Conservation (phyloP, 2,797 vertebrate species). For the Anableps anableps region DNA sequence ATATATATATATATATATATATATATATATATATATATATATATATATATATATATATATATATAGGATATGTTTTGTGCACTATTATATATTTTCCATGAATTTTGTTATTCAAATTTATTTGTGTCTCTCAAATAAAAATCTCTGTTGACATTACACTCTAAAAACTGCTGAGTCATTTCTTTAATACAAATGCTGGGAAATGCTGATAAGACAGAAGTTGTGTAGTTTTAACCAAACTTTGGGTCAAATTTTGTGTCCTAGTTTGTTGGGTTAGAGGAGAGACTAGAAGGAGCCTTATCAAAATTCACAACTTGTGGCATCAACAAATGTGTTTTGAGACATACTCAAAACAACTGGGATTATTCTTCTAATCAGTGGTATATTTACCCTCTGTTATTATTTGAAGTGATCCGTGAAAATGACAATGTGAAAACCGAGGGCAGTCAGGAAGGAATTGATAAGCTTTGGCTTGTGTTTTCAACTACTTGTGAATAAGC, state of each 20-base stretch:
- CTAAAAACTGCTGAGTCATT: neutral
- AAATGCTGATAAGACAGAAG: neutral
- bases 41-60: neutral
- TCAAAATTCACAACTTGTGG: neutral
- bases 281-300: no score
- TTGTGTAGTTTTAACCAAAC: neutral
- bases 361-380: neutral
- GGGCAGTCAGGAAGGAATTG: neutral
- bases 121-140: neutral
- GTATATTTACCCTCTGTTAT: neutral
- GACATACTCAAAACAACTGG: neutral
- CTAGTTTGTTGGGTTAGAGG: neutral
- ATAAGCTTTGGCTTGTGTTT: neutral
- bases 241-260: neutral
- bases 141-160: neutral
- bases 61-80: neutral
- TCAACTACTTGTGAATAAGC: neutral
- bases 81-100: no score
- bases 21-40: neutral
- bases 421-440: neutral
- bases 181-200: neutral
- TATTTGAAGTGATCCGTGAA: neutral
- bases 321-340: neutral
- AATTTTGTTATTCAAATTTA: neutral
- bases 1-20: neutral